These are phyloP conservation scores for Xyliphius kryptos DNA, from an alignment of 2,113 vertebrate species.

Conservation along the genomic window DNA sequence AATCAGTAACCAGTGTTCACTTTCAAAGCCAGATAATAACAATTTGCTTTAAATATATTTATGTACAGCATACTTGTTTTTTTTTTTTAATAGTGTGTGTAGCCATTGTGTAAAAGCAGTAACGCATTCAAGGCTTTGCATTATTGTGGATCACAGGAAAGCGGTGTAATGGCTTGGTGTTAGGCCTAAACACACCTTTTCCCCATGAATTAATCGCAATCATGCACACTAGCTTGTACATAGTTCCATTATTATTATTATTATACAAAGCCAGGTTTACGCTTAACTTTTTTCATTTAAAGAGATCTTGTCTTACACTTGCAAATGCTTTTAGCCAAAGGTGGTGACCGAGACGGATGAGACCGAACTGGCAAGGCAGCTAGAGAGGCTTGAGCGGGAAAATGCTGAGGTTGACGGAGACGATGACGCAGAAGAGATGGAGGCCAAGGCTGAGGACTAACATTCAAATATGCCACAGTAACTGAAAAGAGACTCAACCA, in stretches of 20 bases:
- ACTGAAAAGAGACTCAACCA: too few relatives aligned
- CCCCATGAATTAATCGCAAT: too few relatives aligned
- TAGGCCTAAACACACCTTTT: too few relatives aligned
- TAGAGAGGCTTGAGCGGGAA: slow-evolving; percentile 92
- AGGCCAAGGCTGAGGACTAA: slow-evolving; percentile 93
- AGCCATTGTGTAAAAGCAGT: too few relatives aligned
- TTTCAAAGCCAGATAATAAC: too few relatives aligned
- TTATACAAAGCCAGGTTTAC: background rate
- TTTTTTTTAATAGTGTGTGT: too few relatives aligned
- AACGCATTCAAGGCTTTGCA: too few relatives aligned
- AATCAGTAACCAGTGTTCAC: too few relatives aligned
- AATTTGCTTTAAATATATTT: too few relatives aligned
- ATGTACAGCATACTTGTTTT: too few relatives aligned
- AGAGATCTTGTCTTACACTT: background rate
- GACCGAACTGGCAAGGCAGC: slow-evolving; percentile 89
- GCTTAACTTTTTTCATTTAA: background rate
- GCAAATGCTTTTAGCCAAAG: slow-evolving; percentile 71
- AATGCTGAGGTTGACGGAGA: slow-evolving; percentile 97
- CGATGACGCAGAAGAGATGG: slow-evolving; percentile 95
- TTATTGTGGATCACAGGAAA: too few relatives aligned
- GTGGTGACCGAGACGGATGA: slow-evolving; percentile 98
- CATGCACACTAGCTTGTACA: background rate
- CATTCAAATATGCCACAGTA: background rate
- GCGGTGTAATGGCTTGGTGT: too few relatives aligned
- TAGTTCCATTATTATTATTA: background rate